Percentiles rank a stretch among this genome's conserved stretches.
These are phyloP conservation scores for Chondrosia reniformis DNA, from an alignment of 37 sponge, comb jelly and placozoan species.

Conservation along the genomic window DNA sequence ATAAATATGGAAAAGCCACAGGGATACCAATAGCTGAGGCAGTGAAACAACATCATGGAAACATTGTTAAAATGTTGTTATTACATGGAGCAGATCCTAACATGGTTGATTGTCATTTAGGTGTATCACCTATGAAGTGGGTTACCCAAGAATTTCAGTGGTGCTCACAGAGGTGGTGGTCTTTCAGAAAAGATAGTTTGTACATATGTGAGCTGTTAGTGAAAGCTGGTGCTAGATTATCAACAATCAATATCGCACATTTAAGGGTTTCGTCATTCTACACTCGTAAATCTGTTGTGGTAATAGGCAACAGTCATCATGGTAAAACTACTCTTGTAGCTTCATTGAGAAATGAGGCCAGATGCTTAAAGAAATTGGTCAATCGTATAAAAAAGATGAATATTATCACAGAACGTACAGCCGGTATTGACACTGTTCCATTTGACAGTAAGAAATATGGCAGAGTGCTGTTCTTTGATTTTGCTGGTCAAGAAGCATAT, in stretches of 20 bases:
- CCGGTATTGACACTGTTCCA: slow-evolving; percentile 4
- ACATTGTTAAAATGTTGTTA: no score
- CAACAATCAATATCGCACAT: no score
- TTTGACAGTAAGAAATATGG: slow-evolving; percentile 1
- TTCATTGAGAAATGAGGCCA: neutral
- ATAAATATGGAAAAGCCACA: neutral
- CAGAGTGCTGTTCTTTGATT: slow-evolving; percentile 10
- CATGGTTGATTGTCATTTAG: no score
- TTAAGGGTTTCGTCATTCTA: neutral
- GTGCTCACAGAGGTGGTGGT: no score
- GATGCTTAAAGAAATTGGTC: neutral
- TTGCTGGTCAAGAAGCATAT: slow-evolving; percentile 16
- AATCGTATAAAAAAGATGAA: neutral
- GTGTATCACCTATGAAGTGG: no score
- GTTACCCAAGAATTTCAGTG: no score
- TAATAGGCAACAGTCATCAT: neutral
- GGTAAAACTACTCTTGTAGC: neutral
- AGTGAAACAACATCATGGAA: no score
- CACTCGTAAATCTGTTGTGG: neutral
- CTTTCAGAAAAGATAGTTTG: no score
- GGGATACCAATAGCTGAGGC: no score
- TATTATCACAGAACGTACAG: neutral
- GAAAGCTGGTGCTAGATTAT: no score
- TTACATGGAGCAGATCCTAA: no score
- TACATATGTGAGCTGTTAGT: no score